phyloP scores from a whole-genome alignment of 2,888 invertebrate genomes.

The Erebia aethiops region DNA sequence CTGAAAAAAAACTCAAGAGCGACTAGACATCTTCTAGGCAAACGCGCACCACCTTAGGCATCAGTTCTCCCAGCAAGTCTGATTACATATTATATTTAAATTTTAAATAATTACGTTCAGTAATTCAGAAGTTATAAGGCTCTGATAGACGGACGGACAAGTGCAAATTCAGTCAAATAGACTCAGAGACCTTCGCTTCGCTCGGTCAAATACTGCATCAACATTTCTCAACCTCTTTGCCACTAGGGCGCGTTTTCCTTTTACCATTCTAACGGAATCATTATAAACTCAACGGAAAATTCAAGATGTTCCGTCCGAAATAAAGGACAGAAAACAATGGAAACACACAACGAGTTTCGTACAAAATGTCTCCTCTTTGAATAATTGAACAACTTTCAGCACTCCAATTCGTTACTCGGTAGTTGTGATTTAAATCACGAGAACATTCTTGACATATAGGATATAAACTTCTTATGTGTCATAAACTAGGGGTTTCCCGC shows the following conservation, averaged over 20 bases:
- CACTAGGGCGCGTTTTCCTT: neutral
- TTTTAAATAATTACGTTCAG: no score
- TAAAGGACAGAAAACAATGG: constrained; percentile 18
- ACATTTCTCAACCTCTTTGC: neutral
- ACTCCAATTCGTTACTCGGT: constrained; percentile 35
- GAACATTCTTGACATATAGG: constrained; percentile 24
- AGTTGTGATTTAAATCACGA: constrained; percentile 37
- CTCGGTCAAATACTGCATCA: no score
- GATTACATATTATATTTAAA: no score
- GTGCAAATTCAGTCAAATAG: no score
- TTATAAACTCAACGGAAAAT: neutral
- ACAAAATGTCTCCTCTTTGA: constrained; percentile 44
- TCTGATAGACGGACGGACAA: no score
- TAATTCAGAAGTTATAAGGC: no score
- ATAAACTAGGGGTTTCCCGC: neutral
- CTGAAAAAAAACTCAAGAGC: no score
- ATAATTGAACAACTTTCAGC: constrained; percentile 46
- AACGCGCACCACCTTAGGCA: no score
- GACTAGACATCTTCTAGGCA: no score
- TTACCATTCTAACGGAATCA: constrained; percentile 2
- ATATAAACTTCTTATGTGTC: neutral
- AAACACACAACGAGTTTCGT: constrained; percentile 28
- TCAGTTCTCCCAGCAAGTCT: no score
- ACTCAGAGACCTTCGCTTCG: no score
- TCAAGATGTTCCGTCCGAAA: neutral